Base-by-base conservation (phyloP, 2,888 invertebrate species). In the Phalangium opilio region DNA sequence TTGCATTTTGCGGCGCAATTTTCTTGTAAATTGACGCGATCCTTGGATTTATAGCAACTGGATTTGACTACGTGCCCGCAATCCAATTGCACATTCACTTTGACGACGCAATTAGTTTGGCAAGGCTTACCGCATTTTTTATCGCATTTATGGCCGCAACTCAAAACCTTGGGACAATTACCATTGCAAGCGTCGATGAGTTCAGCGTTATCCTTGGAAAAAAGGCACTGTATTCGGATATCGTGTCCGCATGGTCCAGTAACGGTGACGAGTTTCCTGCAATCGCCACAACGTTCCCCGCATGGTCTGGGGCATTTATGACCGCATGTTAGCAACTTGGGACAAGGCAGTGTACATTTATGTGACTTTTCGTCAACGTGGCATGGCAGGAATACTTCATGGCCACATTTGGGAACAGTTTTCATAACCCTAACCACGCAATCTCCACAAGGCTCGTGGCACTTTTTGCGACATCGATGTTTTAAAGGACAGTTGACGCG, bases 291-390 rank as follows among this genome's bases (percentile, higher is more conserved):
- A 27, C 5, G 27, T 8, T 27, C 27, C 5, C 8, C 4, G 8
- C 27, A 27, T 27, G 4, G 4, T 27, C 8, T 27, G 4, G 4
- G 27, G 27, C 67, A 68, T 2, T 49, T 32, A 44, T 66, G 62
- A 8, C 65, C 64, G 54, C 69, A 69, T 1, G 27, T 18, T 2
- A 67, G 56, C 3, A 36, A 17, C 41, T 59, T 59, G 10, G 35
- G 39, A 51, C 67, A 66, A 3, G 58, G 55, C 32, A 51, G 36
- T n/a, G 55, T 42, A 44, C 65, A 65, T 8, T 44, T 47, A n/a
- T 32, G 7, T 18, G 39, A 32, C 5, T 41, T 43, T 14, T 42
- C 19, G 18, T 43, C 18, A 15, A 33, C 40, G 33, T 45, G 19
- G 43, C 57, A 57, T 8, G 20, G n/a, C 10, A 50, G 43, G 15